phyloP scores from a whole-genome alignment of 1,140 invertebrate genomes.

The Drosophila prosaltans region DNA sequence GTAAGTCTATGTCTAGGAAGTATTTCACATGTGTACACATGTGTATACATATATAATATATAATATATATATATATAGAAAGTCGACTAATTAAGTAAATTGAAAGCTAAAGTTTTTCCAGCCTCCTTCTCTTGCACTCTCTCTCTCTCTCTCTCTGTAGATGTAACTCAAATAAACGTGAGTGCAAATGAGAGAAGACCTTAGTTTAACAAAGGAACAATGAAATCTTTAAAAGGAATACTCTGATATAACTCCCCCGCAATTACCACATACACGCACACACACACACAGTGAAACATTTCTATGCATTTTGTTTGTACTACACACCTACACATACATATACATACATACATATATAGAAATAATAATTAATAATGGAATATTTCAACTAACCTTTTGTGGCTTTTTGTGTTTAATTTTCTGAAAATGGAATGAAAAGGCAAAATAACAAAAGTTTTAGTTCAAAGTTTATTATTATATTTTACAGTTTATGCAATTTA shows the following conservation, averaged over 20 bases:
- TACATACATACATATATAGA: no score
- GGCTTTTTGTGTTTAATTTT: background rate
- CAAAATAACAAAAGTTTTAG: background rate
- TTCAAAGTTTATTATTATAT: background rate
- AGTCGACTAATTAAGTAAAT: conserved; percentile 72
- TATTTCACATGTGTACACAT: conserved; percentile 6
- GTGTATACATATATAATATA: no score
- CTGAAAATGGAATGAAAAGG: background rate
- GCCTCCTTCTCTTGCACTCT: background rate
- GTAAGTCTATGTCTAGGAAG: conserved; percentile 22
- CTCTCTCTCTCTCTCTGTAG: background rate
- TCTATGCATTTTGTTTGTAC: no score
- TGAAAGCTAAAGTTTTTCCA: conserved; percentile 62
- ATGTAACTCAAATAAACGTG: conserved; percentile 26
- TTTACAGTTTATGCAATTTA: no score
- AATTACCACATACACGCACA: background rate
- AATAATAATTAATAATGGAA: no score
- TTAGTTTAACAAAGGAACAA: conserved; percentile 6
- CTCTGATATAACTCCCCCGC: background rate
- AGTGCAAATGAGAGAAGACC: conserved; percentile 6
- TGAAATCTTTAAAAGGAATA: background rate
- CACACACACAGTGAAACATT: background rate
- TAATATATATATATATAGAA: conserved; percentile 8
- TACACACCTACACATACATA: no score
- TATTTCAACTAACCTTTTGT: background rate